Evolutionary conservation across 2,113 vertebrate species (phyloP).

Genomic region (Phrynosoma platyrhinos): DNA sequence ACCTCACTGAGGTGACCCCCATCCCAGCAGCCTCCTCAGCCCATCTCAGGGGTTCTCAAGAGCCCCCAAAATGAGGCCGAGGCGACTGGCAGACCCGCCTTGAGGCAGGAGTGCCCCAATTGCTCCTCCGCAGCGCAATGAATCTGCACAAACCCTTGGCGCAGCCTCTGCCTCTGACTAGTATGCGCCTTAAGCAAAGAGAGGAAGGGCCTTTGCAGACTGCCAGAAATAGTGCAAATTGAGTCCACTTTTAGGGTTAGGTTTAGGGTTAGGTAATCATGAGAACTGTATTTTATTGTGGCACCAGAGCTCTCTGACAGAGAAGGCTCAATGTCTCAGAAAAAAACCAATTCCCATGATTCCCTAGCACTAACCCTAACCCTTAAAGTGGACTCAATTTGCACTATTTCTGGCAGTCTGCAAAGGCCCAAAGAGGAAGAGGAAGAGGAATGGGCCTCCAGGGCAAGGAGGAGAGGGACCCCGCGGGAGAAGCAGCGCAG

Average conservation of each 20-base stretch:
- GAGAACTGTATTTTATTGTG: too few relatives aligned
- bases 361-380: too few relatives aligned
- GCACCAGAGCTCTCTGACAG: too few relatives aligned
- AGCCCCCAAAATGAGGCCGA: not conserved
- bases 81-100: constrained; percentile 5
- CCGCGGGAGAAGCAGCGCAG: not conserved
- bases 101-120: constrained; percentile 3
- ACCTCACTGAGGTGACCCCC: not conserved
- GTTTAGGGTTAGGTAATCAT: too few relatives aligned
- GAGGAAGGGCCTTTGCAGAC: not conserved
- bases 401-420: too few relatives aligned
- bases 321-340: too few relatives aligned
- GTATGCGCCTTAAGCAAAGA: not conserved
- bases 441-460: not conserved
- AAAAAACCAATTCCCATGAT: too few relatives aligned
- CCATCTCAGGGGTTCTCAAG: not conserved
- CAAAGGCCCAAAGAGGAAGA: too few relatives aligned
- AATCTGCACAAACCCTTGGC: constrained; percentile 25
- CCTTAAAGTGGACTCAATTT: too few relatives aligned
- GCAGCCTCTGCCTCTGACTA: not conserved
- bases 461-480: not conserved
- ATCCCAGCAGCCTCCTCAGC: not conserved
- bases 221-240: too few relatives aligned
- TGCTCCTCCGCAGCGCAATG: not conserved
- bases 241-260: too few relatives aligned